Conservation (phyloP, 2,888 invertebrate species). For the Ophion ventricosus region DNA sequence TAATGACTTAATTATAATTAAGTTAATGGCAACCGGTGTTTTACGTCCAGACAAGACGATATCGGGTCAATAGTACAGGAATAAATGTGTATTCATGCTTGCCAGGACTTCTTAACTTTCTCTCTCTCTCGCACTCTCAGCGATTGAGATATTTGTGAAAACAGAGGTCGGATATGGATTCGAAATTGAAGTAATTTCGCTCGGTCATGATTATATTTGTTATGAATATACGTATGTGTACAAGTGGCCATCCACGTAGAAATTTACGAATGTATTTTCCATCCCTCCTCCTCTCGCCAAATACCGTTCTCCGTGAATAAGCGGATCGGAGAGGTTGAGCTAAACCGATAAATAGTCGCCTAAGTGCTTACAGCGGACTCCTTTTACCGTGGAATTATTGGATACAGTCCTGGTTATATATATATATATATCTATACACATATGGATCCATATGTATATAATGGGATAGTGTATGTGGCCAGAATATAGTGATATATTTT, state of each 20-base stretch:
- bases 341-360: conserved; percentile 62
- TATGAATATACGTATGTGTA: background rate
- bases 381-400: conserved; percentile 66
- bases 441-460: background rate
- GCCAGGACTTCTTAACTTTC: too few relatives aligned
- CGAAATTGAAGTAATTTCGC: background rate
- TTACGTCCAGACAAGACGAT: too few relatives aligned
- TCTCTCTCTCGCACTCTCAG: too few relatives aligned
- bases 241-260: background rate
- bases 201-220: background rate
- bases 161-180: background rate
- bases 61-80: too few relatives aligned
- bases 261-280: conserved; percentile 22
- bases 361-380: conserved; percentile 66
- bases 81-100: too few relatives aligned
- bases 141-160: too few relatives aligned
- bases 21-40: too few relatives aligned
- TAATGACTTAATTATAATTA: too few relatives aligned
- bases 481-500: conserved; percentile 35
- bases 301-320: conserved; percentile 5
- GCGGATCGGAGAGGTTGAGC: conserved; percentile 44
- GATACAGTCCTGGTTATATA: conserved; percentile 50
- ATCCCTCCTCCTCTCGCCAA: background rate
- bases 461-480: background rate
- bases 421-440: conserved; percentile 3